Percentiles rank a stretch among this genome's conserved stretches.
phyloP scores from a whole-genome alignment of 2,797 vertebrate genomes.

The Liasis olivaceus region DNA sequence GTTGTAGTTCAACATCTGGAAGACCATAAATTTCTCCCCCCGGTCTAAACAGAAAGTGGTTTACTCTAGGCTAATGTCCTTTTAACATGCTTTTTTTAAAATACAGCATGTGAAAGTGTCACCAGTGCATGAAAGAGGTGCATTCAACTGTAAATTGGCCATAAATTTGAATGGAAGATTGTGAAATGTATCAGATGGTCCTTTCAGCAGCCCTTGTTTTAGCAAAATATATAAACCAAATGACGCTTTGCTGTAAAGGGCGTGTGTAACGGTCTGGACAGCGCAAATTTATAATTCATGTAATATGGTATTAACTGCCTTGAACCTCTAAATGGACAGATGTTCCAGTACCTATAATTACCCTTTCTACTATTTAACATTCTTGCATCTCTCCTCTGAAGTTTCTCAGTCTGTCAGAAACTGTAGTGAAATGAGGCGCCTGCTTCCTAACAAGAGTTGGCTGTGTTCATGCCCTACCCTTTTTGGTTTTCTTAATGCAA shows the following conservation, averaged over 20 bases:
- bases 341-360: neutral
- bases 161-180: neutral
- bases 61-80: neutral
- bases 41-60: neutral
- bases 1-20: neutral
- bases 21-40: neutral
- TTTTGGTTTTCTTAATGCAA: neutral
- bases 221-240: neutral
- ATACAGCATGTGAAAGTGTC: neutral
- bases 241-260: neutral
- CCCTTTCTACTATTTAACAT: neutral
- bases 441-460: neutral
- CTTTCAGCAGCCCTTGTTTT: neutral
- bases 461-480: neutral
- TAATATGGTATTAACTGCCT: neutral
- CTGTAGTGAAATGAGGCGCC: neutral
- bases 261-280: neutral
- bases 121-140: neutral
- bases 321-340: neutral
- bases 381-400: neutral
- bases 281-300: neutral
- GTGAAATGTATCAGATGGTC: neutral
- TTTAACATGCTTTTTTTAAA: neutral
- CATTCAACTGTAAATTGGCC: neutral
- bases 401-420: neutral